Conservation (phyloP, 2,113 vertebrate genomes). For the Prolemur simus region DNA sequence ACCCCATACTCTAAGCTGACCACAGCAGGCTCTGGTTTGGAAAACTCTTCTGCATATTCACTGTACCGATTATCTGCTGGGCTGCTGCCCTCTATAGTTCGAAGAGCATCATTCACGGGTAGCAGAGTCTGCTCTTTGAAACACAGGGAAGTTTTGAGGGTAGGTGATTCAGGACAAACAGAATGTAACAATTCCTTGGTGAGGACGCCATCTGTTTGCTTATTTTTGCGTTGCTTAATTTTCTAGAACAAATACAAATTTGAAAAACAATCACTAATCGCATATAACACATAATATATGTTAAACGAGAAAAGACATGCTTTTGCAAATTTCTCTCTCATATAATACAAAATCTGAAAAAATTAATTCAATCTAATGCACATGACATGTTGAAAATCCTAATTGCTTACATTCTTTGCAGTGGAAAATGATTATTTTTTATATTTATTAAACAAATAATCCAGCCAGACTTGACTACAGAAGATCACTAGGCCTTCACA, state of each 20-base stretch:
- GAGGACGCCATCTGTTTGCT: constrained; percentile 78
- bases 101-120: constrained; percentile 83
- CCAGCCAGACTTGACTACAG: not conserved
- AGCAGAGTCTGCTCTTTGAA: constrained; percentile 87
- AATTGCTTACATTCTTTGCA: not conserved
- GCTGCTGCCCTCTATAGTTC: constrained; percentile 96
- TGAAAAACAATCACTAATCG: constrained; percentile 40
- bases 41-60: constrained; percentile 88
- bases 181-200: constrained; percentile 82
- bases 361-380: not conserved
- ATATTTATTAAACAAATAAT: not conserved
- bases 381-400: not conserved
- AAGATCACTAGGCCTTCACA: not conserved
- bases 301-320: not conserved
- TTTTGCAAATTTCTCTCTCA: not conserved
- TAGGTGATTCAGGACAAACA: constrained; percentile 82
- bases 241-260: constrained; percentile 85
- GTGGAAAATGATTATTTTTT: constrained; percentile 8
- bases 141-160: constrained; percentile 86
- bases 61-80: constrained; percentile 92
- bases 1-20: constrained; percentile 97
- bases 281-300: not conserved
- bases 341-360: constrained; percentile 5
- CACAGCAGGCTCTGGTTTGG: constrained; percentile 91
- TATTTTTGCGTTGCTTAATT: constrained; percentile 86